Conservation (phyloP, 2,113 vertebrate genomes). For the Platichthys stellatus region DNA sequence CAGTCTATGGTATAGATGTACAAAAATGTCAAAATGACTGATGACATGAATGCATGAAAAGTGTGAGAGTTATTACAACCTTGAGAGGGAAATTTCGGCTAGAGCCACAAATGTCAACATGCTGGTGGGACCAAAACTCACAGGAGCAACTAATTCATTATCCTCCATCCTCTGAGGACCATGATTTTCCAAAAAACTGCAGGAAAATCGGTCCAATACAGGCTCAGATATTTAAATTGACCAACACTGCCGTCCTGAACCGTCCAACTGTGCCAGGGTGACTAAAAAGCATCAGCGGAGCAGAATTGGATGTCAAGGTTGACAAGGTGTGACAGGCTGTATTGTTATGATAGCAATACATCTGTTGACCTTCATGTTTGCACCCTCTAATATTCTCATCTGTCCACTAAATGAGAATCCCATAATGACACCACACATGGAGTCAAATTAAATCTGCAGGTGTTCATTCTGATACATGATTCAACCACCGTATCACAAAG, state of each 20-base stretch:
- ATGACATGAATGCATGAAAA: no score
- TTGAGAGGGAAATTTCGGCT: not conserved
- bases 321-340: not conserved
- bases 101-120: no score
- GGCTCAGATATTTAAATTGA: no score
- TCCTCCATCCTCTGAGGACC: not conserved
- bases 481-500: not conserved
- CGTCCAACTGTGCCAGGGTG: no score
- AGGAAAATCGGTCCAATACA: no score
- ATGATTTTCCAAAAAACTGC: no score
- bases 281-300: not conserved
- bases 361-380: not conserved
- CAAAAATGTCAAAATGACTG: no score
- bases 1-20: no score
- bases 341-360: not conserved
- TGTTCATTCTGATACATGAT: slow-evolving; percentile 23
- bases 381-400: slow-evolving; percentile 18
- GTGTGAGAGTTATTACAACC: not conserved
- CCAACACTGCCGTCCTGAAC: no score
- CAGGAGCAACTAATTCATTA: not conserved
- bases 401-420: not conserved
- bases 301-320: not conserved
- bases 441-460: slow-evolving; percentile 43
- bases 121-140: not conserved
- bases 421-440: slow-evolving; percentile 29